Conservation (phyloP, 2,888 invertebrate genomes). For the Trypoxylon attenuatum region DNA sequence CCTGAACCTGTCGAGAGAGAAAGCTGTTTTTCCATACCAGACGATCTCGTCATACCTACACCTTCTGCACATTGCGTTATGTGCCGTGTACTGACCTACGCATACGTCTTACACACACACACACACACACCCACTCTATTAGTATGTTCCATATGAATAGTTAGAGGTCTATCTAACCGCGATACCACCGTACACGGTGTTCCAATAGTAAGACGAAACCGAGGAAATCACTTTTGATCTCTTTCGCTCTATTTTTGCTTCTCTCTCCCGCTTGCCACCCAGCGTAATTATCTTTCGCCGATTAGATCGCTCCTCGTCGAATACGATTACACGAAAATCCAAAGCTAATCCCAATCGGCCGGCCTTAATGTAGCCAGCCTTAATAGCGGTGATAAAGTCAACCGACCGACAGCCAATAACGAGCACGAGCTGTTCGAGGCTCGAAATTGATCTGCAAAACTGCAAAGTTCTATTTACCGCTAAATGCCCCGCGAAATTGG, state of each 20-base stretch:
- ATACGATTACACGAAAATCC: slow-evolving; percentile 2
- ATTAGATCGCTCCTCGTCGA: slow-evolving; percentile 21
- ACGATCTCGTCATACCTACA: slow-evolving; percentile 65
- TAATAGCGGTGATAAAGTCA: too few species aligned
- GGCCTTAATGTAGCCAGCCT: too few species aligned
- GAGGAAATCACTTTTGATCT: slow-evolving; percentile 1
- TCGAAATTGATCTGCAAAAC: too few species aligned
- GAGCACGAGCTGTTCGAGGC: too few species aligned
- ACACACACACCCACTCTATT: slow-evolving; percentile 11
- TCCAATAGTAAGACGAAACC: slow-evolving; percentile 18
- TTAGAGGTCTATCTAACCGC: slow-evolving; percentile 29
- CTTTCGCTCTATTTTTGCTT: slow-evolving; percentile 11
- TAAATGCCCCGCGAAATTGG: too few species aligned
- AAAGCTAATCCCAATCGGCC: neutral
- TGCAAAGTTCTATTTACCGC: too few species aligned
- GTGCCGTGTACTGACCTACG: slow-evolving; percentile 55
- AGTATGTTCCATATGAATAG: slow-evolving; percentile 40
- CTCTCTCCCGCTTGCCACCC: neutral
- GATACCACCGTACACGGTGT: slow-evolving; percentile 11
- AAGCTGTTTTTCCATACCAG: slow-evolving; percentile 72
- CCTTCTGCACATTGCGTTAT: slow-evolving; percentile 57
- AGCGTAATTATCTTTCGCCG: slow-evolving; percentile 8
- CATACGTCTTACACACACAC: slow-evolving; percentile 27
- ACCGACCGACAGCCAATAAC: too few species aligned
- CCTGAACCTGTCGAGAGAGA: slow-evolving; percentile 70